Percentiles rank a stretch among this genome's conserved stretches.
phyloP scores from a whole-genome alignment of 2,797 vertebrate species.

The Enteromius trimaculatus region DNA sequence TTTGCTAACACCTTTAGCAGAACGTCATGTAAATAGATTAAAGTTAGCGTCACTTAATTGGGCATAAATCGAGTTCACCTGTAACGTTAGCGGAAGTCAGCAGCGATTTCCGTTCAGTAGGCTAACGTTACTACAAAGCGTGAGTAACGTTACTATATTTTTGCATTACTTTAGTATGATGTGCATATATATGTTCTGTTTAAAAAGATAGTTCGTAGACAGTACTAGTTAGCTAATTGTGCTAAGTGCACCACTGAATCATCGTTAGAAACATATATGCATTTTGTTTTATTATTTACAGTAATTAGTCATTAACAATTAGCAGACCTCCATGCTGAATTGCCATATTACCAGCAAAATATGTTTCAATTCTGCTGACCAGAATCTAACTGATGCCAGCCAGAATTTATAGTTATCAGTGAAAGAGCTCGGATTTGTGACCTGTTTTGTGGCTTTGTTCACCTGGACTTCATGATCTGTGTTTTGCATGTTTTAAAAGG shows the following conservation, averaged over 20 bases:
- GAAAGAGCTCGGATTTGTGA: not conserved
- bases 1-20: not conserved
- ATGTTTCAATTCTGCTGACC: not conserved
- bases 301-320: not conserved
- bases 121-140: not conserved
- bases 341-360: not conserved
- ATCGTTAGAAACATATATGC: too few species aligned
- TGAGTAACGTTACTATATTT: not conserved
- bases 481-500: slow-evolving; percentile 20
- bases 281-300: too few species aligned
- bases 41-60: not conserved
- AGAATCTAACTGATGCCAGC: not conserved
- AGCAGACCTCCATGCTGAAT: not conserved
- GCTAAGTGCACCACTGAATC: too few species aligned
- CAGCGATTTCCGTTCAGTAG: not conserved
- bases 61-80: not conserved
- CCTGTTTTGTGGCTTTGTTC: not conserved
- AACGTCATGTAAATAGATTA: not conserved
- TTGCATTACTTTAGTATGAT: not conserved
- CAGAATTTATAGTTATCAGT: not conserved
- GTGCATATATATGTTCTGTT: too few species aligned
- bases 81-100: not conserved
- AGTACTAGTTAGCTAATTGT: not conserved
- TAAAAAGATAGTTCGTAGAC: not conserved
- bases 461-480: not conserved